Conservation (phyloP, 1,140 invertebrate genomes). For the Drosophila burlai region DNA sequence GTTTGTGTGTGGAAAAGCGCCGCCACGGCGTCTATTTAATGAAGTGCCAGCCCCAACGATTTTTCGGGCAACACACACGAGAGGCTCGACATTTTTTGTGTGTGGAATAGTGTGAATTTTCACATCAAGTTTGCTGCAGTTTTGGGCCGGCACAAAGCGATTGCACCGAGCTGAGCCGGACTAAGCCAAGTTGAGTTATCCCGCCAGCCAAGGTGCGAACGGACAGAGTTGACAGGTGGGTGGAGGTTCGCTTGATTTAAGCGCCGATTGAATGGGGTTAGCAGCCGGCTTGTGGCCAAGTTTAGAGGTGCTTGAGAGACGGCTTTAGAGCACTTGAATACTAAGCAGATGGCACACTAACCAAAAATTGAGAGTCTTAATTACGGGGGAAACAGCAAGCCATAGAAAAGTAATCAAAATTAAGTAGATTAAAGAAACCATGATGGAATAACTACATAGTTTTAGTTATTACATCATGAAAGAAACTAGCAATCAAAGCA, state of each 20-base stretch:
- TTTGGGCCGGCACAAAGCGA: slow-evolving; percentile 18
- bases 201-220: slow-evolving; percentile 28
- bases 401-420: neutral
- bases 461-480: too few species aligned
- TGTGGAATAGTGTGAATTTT: slow-evolving; percentile 69
- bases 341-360: slow-evolving; percentile 1
- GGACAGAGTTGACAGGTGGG: slow-evolving; percentile 34
- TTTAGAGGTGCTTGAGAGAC: slow-evolving; percentile 5
- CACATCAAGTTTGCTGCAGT: slow-evolving; percentile 52
- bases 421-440: neutral
- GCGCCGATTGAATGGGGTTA: slow-evolving; percentile 41
- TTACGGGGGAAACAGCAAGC: neutral
- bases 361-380: slow-evolving; percentile 4
- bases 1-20: slow-evolving; percentile 61
- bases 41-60: slow-evolving; percentile 65
- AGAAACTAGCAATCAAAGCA: neutral
- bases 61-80: slow-evolving; percentile 20
- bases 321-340: slow-evolving; percentile 1
- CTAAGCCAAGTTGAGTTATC: slow-evolving; percentile 39
- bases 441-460: too few species aligned
- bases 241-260: slow-evolving; percentile 22
- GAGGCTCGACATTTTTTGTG: slow-evolving; percentile 43
- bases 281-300: slow-evolving; percentile 9
- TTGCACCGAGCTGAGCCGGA: slow-evolving; percentile 20
- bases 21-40: slow-evolving; percentile 76